Percentiles rank a stretch among this genome's conserved stretches.
These are phyloP conservation scores for Tachyglossus aculeatus DNA, from an alignment of 2,797 vertebrate species.

Conservation along the genomic window DNA sequence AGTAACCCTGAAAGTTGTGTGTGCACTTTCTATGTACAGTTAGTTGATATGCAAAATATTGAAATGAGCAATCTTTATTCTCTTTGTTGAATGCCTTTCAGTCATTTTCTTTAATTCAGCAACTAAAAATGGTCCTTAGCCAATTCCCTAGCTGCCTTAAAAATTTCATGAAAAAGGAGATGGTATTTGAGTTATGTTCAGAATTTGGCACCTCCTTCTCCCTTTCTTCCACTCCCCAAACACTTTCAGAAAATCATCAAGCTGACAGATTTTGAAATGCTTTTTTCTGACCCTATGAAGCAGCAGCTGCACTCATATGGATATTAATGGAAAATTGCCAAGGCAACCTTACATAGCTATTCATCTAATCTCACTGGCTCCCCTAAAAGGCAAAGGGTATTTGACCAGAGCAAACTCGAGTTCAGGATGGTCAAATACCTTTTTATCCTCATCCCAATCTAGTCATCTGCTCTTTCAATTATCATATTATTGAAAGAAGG, in stretches of 20 bases:
- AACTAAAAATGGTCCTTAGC: no score
- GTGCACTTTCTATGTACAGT: no score
- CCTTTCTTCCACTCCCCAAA: neutral
- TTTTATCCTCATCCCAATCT: no score
- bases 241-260: constrained; percentile 10
- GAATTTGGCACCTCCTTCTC: neutral
- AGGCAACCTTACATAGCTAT: constrained; percentile 28
- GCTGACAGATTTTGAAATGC: neutral
- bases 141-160: fast-evolving
- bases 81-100: no score
- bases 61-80: no score
- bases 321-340: constrained; percentile 35
- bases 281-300: neutral
- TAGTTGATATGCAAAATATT: no score
- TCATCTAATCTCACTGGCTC: neutral
- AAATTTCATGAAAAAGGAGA: neutral
- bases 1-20: no score
- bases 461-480: no score
- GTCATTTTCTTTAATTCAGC: no score
- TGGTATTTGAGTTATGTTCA: constrained; percentile 13
- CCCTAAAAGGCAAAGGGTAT: neutral
- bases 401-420: neutral
- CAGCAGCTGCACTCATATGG: constrained; percentile 14
- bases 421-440: no score
- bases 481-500: no score